Evolutionary conservation across 1,140 invertebrate species (phyloP).

Genomic region (Orchesella cincta): DNA sequence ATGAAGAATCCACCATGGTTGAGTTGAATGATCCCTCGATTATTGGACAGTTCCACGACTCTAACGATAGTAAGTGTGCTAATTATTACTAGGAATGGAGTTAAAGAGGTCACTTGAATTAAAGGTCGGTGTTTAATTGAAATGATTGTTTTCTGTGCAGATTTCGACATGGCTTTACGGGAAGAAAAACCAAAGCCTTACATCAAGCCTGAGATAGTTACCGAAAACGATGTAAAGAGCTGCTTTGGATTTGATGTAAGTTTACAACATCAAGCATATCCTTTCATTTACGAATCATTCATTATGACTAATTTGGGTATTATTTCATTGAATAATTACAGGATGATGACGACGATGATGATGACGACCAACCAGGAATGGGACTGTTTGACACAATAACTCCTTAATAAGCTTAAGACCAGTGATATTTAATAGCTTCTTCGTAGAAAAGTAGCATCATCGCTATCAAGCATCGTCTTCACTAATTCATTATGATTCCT

Average conservation of each 20-base stretch:
- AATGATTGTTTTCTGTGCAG: not conserved
- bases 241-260: constrained; percentile 85
- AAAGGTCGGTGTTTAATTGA: too few relatives aligned
- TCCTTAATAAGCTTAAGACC: not conserved
- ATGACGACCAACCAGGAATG: constrained; percentile 40
- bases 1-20: constrained; percentile 47
- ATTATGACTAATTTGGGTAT: not conserved
- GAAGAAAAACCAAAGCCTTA: constrained; percentile 49
- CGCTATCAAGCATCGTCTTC: too few relatives aligned
- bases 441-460: not conserved
- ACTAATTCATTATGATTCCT: too few relatives aligned
- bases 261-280: constrained; percentile 33
- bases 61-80: constrained; percentile 34
- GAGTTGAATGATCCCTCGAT: constrained; percentile 40
- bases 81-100: too few relatives aligned
- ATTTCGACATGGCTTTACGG: not conserved
- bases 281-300: not conserved
- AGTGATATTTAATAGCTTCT: not conserved
- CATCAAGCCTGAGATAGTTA: constrained; percentile 58
- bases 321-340: constrained; percentile 31
- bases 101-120: too few relatives aligned
- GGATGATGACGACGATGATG: constrained; percentile 52
- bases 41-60: constrained; percentile 32
- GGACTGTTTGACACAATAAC: constrained; percentile 37
- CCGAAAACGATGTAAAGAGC: constrained; percentile 71